Evolutionary conservation across 2,888 invertebrate species (phyloP).

Genomic region (Drosophila greeni): DNA sequence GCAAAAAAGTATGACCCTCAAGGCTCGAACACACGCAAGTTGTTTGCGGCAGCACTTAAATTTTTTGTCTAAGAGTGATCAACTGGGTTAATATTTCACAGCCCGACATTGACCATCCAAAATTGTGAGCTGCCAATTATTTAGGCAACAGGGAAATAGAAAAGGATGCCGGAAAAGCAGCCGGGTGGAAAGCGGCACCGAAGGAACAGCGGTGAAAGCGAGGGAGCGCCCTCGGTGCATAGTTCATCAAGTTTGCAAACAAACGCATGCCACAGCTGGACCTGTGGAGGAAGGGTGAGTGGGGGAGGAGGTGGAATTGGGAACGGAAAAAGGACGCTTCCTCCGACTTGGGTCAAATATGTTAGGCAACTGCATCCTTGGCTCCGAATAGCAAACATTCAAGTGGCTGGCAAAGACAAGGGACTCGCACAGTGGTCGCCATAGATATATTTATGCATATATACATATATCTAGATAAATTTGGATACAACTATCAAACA

Average conservation of each 20-base stretch:
- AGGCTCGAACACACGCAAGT: not conserved
- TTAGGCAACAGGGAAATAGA: not conserved
- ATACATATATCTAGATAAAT: no score
- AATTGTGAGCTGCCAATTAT: constrained; percentile 24
- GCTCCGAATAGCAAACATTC: constrained; percentile 30
- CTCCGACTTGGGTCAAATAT: constrained; percentile 49
- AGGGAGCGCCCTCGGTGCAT: constrained; percentile 47
- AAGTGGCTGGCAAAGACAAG: constrained; percentile 19
- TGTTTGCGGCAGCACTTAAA: not conserved
- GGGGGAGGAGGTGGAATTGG: not conserved
- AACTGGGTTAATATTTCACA: constrained; percentile 48
- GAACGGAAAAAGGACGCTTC: not conserved
- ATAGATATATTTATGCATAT: no score
- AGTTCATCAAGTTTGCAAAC: constrained; percentile 68
- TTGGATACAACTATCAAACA: no score
- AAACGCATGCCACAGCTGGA: constrained; percentile 58
- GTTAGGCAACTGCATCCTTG: constrained; percentile 54
- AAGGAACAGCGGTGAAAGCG: not conserved
- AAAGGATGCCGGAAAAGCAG: constrained; percentile 9
- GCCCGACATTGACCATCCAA: constrained; percentile 37
- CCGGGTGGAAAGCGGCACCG: not conserved
- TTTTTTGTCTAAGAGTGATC: constrained; percentile 27
- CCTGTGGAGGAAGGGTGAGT: not conserved
- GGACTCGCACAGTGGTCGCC: constrained; percentile 15
- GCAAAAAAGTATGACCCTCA: not conserved